Evolutionary conservation across 2,888 invertebrate genomes (phyloP).

Genomic region (Drosophila recens): DNA sequence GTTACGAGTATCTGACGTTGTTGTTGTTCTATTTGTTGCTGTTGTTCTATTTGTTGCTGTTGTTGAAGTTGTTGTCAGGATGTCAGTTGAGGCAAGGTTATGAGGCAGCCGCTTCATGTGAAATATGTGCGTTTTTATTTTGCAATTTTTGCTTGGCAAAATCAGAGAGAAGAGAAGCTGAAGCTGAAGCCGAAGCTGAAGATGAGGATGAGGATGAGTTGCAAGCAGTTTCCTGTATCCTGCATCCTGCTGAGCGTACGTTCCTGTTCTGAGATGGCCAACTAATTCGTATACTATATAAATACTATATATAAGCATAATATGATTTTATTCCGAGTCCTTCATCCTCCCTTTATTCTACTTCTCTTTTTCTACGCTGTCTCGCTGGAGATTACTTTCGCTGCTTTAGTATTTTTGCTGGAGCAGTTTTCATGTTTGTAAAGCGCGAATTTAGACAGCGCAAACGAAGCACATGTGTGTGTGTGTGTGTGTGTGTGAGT

Average conservation of each 20-base stretch:
- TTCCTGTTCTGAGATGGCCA: conserved; percentile 46
- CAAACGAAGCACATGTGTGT: conserved; percentile 26
- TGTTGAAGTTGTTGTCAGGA: conserved; percentile 33
- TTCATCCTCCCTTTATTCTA: not conserved
- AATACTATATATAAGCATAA: conserved; percentile 47
- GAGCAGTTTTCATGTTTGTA: conserved; percentile 62
- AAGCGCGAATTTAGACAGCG: conserved; percentile 61
- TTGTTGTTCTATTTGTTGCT: conserved; percentile 14
- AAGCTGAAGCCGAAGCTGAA: conserved; percentile 1
- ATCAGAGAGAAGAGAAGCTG: not conserved
- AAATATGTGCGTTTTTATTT: conserved; percentile 51
- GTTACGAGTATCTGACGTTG: conserved; percentile 44
- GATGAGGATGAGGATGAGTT: conserved; percentile 37
- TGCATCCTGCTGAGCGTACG: conserved; percentile 40
- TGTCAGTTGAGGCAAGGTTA: conserved; percentile 51
- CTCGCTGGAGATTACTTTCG: conserved; percentile 62
- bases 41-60: conserved; percentile 25
- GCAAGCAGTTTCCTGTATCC: conserved; percentile 46
- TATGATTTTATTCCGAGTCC: conserved; percentile 60
- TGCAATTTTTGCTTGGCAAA: conserved; percentile 39
- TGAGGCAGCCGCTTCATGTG: conserved; percentile 44
- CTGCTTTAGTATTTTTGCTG: conserved; percentile 54
- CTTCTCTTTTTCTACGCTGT: not conserved
- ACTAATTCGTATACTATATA: conserved; percentile 64
- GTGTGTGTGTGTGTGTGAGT: conserved; percentile 36